Conservation (phyloP, 2,888 invertebrate species). For the Drosophila stalkeri region DNA sequence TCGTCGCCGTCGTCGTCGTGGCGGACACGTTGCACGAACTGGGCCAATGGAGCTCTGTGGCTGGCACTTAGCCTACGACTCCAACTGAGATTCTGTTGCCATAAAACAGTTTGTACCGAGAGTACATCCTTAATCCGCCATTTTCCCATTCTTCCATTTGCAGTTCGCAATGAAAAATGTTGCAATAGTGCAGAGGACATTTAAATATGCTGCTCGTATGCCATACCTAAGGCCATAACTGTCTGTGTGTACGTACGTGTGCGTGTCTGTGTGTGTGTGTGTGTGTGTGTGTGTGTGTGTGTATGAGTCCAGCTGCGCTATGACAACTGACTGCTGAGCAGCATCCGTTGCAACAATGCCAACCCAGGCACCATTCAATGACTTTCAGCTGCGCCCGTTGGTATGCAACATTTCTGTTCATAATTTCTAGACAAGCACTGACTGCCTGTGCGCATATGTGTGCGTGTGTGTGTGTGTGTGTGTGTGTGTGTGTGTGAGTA, state of each 20-base stretch:
- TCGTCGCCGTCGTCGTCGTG: constrained; percentile 35
- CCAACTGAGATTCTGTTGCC: constrained; percentile 73
- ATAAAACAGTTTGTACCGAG: constrained; percentile 68
- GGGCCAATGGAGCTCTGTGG: constrained; percentile 55
- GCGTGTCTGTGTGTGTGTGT: constrained; percentile 12
- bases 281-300: constrained; percentile 14
- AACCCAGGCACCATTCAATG: constrained; percentile 63
- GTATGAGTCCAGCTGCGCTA: constrained; percentile 57
- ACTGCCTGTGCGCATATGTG: background rate
- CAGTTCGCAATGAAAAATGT: constrained; percentile 71
- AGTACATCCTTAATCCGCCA: constrained; percentile 8
- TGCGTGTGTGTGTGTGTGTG: constrained; percentile 3
- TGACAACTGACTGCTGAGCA: constrained; percentile 62
- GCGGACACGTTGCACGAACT: constrained; percentile 61
- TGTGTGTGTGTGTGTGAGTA: constrained; percentile 26
- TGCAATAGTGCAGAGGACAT: constrained; percentile 74
- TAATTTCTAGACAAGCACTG: constrained; percentile 59
- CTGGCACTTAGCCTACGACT: constrained; percentile 75
- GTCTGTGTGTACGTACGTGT: constrained; percentile 13
- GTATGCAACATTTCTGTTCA: constrained; percentile 69
- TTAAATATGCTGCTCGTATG: constrained; percentile 61
- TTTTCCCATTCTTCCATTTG: background rate
- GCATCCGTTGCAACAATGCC: constrained; percentile 45
- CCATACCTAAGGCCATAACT: constrained; percentile 36
- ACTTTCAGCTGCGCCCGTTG: constrained; percentile 57